Evolutionary conservation across 92 coral and sea anemone genomes (phyloP).

Genomic region (Muricea muricata): DNA sequence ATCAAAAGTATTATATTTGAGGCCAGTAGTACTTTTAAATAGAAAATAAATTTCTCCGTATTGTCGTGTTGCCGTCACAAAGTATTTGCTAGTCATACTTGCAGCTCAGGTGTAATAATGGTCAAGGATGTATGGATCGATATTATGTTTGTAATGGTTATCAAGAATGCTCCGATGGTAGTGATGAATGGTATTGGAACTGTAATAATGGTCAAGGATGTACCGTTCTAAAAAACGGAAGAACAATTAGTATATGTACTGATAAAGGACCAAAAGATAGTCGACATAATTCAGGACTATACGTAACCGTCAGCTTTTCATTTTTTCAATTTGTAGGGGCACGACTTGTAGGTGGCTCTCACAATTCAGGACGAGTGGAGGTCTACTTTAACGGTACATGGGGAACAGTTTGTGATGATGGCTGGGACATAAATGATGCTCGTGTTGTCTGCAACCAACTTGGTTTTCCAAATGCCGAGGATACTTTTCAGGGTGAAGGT

Average conservation of each 20-base stretch:
- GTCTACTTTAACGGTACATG: constrained; percentile 4
- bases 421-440: not conserved
- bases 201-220: no score
- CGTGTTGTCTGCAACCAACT: not conserved
- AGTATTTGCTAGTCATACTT: not conserved
- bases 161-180: not conserved
- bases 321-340: not conserved
- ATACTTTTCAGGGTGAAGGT: not conserved
- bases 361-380: not conserved
- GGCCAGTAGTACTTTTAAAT: no score
- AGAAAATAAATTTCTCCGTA: not conserved
- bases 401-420: constrained; percentile 18
- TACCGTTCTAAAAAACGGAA: not conserved
- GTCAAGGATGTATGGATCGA: not conserved
- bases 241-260: no score
- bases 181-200: not conserved
- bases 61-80: not conserved
- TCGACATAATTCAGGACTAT: no score
- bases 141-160: constrained; percentile 14
- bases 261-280: no score
- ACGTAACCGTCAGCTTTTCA: no score
- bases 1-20: no score
- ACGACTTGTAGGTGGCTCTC: not conserved
- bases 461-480: not conserved
- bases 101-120: not conserved